Conservation (phyloP, 2,113 vertebrate species). For the Holacanthus passer region DNA sequence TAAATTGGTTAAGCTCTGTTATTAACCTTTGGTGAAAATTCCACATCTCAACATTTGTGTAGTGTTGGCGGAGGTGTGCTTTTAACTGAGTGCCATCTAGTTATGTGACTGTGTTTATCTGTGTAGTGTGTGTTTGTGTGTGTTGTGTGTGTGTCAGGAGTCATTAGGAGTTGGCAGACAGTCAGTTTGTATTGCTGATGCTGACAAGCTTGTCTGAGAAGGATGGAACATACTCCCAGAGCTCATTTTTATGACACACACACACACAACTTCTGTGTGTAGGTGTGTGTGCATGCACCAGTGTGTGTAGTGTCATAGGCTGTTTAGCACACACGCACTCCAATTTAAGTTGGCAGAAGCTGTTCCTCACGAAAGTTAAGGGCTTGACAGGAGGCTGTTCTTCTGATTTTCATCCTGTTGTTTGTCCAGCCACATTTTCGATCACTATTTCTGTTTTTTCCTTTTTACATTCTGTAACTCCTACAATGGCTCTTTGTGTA, state of each 20-base stretch:
- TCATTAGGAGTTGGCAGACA: conserved; percentile 69
- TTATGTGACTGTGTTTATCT: conserved; percentile 37
- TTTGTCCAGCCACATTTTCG: conserved; percentile 29
- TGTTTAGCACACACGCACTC: conserved; percentile 30
- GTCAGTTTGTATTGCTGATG: conserved; percentile 64
- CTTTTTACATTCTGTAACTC: neutral
- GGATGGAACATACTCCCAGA: conserved; percentile 54
- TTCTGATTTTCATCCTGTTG: conserved; percentile 30
- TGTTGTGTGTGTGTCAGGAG: conserved; percentile 49
- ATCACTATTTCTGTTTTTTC: neutral
- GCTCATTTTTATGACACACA: conserved; percentile 58
- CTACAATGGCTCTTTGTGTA: neutral
- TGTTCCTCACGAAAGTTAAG: conserved; percentile 34
- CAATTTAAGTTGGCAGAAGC: conserved; percentile 58
- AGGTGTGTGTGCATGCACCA: conserved; percentile 21
- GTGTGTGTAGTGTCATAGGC: conserved; percentile 35
- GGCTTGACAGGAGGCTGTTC: conserved; percentile 41
- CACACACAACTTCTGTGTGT: conserved; percentile 23
- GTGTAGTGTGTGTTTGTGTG: neutral
- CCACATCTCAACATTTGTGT: conserved; percentile 8
- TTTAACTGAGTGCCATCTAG: conserved; percentile 14
- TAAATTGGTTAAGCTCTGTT: too few species aligned
- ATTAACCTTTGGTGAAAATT: conserved; percentile 27
- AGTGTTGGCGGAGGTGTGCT: neutral
- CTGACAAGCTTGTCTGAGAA: conserved; percentile 67